These are phyloP conservation scores for Glaucopsyche alexis DNA, from an alignment of 2,888 invertebrate species.

Conservation along the genomic window DNA sequence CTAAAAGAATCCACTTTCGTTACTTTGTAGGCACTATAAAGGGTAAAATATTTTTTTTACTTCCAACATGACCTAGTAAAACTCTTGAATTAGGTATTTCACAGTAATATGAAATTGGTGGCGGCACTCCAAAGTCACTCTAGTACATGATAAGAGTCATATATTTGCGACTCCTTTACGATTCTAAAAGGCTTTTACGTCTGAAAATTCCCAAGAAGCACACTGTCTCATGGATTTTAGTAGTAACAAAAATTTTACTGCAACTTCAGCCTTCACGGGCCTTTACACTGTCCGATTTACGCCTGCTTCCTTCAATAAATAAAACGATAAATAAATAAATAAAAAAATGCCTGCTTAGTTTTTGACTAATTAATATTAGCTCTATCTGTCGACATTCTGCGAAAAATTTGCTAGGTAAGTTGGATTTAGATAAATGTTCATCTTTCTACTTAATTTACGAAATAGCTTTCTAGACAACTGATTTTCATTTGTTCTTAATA, in stretches of 20 bases:
- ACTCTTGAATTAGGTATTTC: slow-evolving; percentile 7
- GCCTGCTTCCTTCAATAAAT: not conserved
- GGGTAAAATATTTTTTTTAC: not conserved
- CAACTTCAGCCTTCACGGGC: slow-evolving; percentile 33
- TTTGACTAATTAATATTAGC: too few relatives aligned
- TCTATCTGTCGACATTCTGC: too few relatives aligned
- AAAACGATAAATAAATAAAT: too few relatives aligned
- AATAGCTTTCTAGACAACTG: too few relatives aligned
- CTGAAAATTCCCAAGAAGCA: slow-evolving; percentile 44
- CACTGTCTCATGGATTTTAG: slow-evolving; percentile 47
- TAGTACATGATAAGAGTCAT: slow-evolving; percentile 17
- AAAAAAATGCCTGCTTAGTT: too few relatives aligned
- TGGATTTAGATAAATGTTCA: too few relatives aligned
- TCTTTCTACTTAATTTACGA: too few relatives aligned
- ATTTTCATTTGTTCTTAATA: too few relatives aligned
- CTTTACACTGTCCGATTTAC: slow-evolving; percentile 3
- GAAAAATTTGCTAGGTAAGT: too few relatives aligned
- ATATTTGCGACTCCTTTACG: slow-evolving; percentile 34
- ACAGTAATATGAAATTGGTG: not conserved
- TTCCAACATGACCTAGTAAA: not conserved
- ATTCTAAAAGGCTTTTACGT: slow-evolving; percentile 45
- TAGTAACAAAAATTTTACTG: slow-evolving; percentile 46
- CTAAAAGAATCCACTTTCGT: too few relatives aligned
- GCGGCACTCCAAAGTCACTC: not conserved
- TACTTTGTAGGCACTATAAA: too few relatives aligned